Percentiles rank a stretch among this genome's conserved stretches.
Conservation (phyloP, 2,113 vertebrate species). For the Centropus unirufus region DNA sequence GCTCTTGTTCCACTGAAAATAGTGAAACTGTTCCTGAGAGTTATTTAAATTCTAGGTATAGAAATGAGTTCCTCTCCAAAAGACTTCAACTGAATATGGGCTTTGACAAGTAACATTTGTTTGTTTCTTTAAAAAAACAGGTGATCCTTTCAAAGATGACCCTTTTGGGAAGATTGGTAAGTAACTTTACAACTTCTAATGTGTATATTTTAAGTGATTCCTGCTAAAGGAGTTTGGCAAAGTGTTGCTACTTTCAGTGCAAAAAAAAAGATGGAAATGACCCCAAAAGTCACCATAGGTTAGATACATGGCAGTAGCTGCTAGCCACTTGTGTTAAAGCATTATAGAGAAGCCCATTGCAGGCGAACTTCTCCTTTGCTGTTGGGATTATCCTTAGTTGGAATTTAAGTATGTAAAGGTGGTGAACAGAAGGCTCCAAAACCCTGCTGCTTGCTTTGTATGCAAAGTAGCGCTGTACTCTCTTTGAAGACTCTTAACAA, state of each 20-base stretch:
- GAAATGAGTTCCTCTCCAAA: not conserved
- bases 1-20: not conserved
- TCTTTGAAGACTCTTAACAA: not conserved
- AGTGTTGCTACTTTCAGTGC: not conserved
- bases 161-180: slow-evolving; percentile 94
- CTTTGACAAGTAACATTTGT: not conserved
- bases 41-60: not conserved
- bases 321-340: not conserved
- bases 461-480: not conserved
- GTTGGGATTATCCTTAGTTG: not conserved
- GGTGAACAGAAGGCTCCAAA: not conserved
- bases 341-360: not conserved
- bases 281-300: not conserved
- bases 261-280: not conserved
- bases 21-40: not conserved
- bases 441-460: not conserved
- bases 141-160: slow-evolving; percentile 96
- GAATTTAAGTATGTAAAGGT: not conserved
- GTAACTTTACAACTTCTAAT: not conserved
- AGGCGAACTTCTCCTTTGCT: not conserved
- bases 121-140: slow-evolving; percentile 67
- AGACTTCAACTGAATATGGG: not conserved
- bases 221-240: not conserved
- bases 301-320: not conserved
- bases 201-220: not conserved